phyloP scores from a whole-genome alignment of 2,113 vertebrate genomes.

The Prietella phreatophila region DNA sequence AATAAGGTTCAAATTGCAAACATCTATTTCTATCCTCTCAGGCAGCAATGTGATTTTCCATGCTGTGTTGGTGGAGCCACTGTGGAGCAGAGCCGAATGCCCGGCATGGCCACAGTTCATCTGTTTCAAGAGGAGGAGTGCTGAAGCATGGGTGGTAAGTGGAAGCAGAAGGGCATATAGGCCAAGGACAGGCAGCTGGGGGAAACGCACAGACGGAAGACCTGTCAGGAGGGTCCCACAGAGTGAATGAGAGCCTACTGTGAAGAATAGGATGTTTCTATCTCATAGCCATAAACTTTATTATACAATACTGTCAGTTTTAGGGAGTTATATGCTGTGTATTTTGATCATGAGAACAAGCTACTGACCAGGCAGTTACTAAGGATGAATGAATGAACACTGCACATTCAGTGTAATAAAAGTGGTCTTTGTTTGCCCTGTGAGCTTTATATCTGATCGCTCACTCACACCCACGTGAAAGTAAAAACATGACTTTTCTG shows the following conservation, averaged over 20 bases:
- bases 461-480: neutral
- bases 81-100: slow-evolving; percentile 46
- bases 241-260: neutral
- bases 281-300: neutral
- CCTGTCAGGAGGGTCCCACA: slow-evolving; percentile 33
- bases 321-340: too few relatives aligned
- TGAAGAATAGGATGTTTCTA: neutral
- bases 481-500: neutral
- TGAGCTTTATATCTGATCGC: neutral
- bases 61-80: slow-evolving; percentile 55
- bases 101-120: slow-evolving; percentile 51
- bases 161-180: slow-evolving; percentile 37
- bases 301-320: neutral
- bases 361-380: neutral
- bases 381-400: neutral
- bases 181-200: slow-evolving; percentile 51
- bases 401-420: neutral
- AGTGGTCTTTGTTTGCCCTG: neutral
- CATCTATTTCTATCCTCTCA: slow-evolving; percentile 63
- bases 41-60: slow-evolving; percentile 68
- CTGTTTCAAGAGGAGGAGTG: slow-evolving; percentile 23
- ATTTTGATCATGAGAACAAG: neutral
- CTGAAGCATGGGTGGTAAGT: slow-evolving; percentile 37
- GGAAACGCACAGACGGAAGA: slow-evolving; percentile 45
- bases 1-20: slow-evolving; percentile 50